These are phyloP conservation scores for Sebastes kiyomatsui DNA, from an alignment of 2,797 vertebrate genomes.

Conservation along the genomic window DNA sequence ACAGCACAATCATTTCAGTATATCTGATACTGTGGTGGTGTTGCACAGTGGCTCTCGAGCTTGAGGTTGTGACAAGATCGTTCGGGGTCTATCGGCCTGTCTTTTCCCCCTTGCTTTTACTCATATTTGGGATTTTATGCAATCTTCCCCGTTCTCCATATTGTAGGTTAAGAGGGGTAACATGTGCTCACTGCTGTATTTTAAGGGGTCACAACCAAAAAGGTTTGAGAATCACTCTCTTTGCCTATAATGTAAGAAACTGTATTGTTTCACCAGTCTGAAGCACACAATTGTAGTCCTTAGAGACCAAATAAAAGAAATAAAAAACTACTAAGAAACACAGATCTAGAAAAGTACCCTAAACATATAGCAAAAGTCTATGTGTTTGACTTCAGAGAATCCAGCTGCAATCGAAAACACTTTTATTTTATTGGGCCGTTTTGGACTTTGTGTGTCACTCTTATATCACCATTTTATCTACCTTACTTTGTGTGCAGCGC, in stretches of 20 bases:
- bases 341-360: slow-evolving; percentile 53
- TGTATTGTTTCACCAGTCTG: slow-evolving; percentile 9
- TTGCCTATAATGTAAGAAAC: slow-evolving; percentile 1
- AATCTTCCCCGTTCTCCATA: neutral
- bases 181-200: neutral
- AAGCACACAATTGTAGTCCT: slow-evolving; percentile 80
- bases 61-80: slow-evolving; percentile 17
- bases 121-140: neutral
- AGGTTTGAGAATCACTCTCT: slow-evolving; percentile 17
- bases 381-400: slow-evolving; percentile 65
- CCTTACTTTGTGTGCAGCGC: slow-evolving; percentile 39
- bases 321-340: slow-evolving; percentile 44
- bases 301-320: slow-evolving; percentile 61
- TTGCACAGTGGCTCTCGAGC: slow-evolving; percentile 7
- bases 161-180: neutral
- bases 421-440: slow-evolving; percentile 56
- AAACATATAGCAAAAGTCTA: slow-evolving; percentile 51
- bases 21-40: slow-evolving; percentile 2
- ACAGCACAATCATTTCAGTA: slow-evolving; percentile 43
- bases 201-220: slow-evolving; percentile 23
- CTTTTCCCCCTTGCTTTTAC: neutral
- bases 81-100: neutral
- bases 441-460: slow-evolving; percentile 63
- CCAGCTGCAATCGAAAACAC: slow-evolving; percentile 64
- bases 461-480: slow-evolving; percentile 12